Evolutionary conservation across 2,888 invertebrate genomes (phyloP), one percentile per base, ranked within the genome.

Genomic region (Parascotia fuliginaria): DNA sequence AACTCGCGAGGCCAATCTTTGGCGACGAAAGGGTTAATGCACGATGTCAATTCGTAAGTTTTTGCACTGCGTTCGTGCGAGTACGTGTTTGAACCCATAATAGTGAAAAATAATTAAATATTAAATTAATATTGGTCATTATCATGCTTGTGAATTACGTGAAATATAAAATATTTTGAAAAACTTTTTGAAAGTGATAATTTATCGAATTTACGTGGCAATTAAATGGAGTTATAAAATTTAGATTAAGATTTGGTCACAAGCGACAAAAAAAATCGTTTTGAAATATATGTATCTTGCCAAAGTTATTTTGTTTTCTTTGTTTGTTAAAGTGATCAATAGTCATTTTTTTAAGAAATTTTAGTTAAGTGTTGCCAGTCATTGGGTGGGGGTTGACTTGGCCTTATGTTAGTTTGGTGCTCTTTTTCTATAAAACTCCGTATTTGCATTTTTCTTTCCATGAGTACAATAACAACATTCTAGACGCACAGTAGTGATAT

Each of bases 181-280:
- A 56, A 64, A 65, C 66, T 64, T 70, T 62, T 73, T 65, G 60
- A 73, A 75, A 71, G 89, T 89, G 88, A 85, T 87, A 87, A 77
- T 79, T 72, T 81, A 88, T 87, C 91, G 91, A 91, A 91, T 91
- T 91, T 91, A 91, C 72, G 81, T 83, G 89, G 83, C 89, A 83
- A 83, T 79, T 75, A 70, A 70, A 65, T 65, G 47, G 51, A 47
- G 64, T 56, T 74, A 7, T 2, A 13, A 31, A 31, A 31, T 34
- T 40, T 51, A 58, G 52, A 60, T 55, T 55, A 49, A 66, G 75
- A 74, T 65, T 66, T 64, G 65, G 74, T 79, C 78, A 73, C 75
- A 77, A 79, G 24, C 42, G 12, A 47, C 53, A 53, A 44, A 38
- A 41, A 14, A 49, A 33, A 43, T 70, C 58, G 61, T 63, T 67